A percentile compares a stretch with the other conserved stretches of the same genome.
Evolutionary conservation across 2,113 vertebrate genomes (phyloP).

Genomic region (Oncorhynchus gorbuscha): DNA sequence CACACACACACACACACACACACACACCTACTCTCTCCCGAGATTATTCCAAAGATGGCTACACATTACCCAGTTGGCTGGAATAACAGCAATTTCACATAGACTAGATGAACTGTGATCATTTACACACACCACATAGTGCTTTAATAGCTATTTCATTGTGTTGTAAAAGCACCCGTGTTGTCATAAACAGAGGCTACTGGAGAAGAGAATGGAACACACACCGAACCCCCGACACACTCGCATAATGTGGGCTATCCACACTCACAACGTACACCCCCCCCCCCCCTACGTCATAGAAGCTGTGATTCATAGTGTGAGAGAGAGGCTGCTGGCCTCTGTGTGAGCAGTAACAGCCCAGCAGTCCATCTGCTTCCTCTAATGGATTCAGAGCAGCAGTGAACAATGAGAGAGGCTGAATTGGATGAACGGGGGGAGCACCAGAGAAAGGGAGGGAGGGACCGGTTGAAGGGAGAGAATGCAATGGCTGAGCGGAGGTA

Average conservation of each 20-base stretch:
- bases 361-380: slow-evolving; percentile 73
- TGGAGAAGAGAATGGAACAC: not conserved
- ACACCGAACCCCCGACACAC: not conserved
- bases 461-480: not conserved
- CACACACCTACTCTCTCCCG: slow-evolving; percentile 1
- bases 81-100: slow-evolving; percentile 2
- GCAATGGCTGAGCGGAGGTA: slow-evolving; percentile 21
- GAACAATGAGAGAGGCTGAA: slow-evolving; percentile 76
- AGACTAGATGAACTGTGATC: not conserved
- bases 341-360: slow-evolving; percentile 67
- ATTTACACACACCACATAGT: not conserved
- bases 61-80: slow-evolving; percentile 27
- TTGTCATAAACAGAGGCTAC: too few relatives aligned
- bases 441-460: slow-evolving; percentile 14
- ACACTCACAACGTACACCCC: not conserved
- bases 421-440: slow-evolving; percentile 55
- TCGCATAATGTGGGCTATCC: slow-evolving; percentile 9
- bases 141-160: not conserved
- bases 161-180: not conserved
- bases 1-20: not conserved
- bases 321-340: slow-evolving; percentile 30
- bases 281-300: too few relatives aligned
- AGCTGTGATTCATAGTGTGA: not conserved
- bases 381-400: slow-evolving; percentile 74
- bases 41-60: slow-evolving; percentile 29